Conservation (phyloP, 2,888 invertebrate species). For the Stictocephala bisonia region DNA sequence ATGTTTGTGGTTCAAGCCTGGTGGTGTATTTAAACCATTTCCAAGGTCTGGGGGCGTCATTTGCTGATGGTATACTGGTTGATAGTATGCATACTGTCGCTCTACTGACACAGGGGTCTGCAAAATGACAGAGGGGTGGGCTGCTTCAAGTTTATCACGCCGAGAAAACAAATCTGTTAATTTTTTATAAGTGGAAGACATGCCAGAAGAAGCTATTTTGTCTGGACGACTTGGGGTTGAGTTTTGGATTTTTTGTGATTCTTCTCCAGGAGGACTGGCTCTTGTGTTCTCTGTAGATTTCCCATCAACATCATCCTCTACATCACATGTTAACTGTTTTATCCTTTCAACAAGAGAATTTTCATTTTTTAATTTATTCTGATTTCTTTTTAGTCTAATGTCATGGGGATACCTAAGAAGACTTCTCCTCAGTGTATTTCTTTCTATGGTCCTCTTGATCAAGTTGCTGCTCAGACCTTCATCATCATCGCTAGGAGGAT, state of each 20-base stretch:
- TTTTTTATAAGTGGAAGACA: constrained; percentile 74
- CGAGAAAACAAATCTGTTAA: constrained; percentile 71
- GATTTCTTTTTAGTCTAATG: constrained; percentile 57
- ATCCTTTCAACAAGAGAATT: constrained; percentile 88
- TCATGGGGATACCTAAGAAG: constrained; percentile 72
- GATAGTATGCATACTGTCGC: constrained; percentile 58
- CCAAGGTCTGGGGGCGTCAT: constrained; percentile 68
- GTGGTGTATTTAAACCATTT: constrained; percentile 66
- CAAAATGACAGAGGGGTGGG: constrained; percentile 48
- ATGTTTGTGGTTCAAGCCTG: constrained; percentile 57
- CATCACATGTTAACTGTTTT: constrained; percentile 85
- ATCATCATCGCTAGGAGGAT: constrained; percentile 55
- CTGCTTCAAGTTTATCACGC: constrained; percentile 48
- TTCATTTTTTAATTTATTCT: constrained; percentile 66
- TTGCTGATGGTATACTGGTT: constrained; percentile 52
- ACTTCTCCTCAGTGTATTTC: constrained; percentile 84
- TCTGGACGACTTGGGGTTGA: constrained; percentile 28
- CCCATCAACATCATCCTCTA: constrained; percentile 71
- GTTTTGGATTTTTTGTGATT: constrained; percentile 59
- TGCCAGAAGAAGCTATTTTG: constrained; percentile 62
- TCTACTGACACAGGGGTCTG: constrained; percentile 55
- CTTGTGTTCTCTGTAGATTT: constrained; percentile 63
- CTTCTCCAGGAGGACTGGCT: constrained; percentile 76
- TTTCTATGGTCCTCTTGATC: constrained; percentile 81
- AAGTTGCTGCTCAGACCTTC: constrained; percentile 61